Conservation (phyloP, 1,140 invertebrate genomes). For the Zeugodacus cucurbitae region DNA sequence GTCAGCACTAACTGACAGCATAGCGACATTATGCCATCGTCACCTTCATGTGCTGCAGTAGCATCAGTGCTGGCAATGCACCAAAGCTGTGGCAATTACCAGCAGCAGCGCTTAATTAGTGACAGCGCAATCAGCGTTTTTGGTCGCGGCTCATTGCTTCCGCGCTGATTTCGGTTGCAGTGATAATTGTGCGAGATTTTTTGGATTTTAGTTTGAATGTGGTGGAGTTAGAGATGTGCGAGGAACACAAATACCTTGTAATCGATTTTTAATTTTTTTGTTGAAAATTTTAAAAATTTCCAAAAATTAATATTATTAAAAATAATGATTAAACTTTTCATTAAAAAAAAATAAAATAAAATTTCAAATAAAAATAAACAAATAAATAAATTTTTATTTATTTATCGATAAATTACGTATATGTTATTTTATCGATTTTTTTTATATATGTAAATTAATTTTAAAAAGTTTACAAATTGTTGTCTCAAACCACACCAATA, state of each 20-base stretch:
- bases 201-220: neutral
- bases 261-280: too few species aligned
- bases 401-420: too few species aligned
- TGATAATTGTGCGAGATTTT: neutral
- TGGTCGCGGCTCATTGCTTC: neutral
- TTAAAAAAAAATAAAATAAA: too few species aligned
- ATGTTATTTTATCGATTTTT: too few species aligned
- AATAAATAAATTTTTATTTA: neutral
- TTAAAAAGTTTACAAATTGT: too few species aligned
- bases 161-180: neutral
- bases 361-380: too few species aligned
- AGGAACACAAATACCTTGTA: neutral
- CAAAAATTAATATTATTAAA: too few species aligned
- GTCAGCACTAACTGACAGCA: neutral
- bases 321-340: too few species aligned
- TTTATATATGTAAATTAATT: too few species aligned
- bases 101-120: slow-evolving; percentile 16
- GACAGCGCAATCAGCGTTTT: neutral
- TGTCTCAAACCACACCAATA: too few species aligned
- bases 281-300: too few species aligned
- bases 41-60: neutral
- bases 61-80: too few species aligned
- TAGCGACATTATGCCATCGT: neutral
- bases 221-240: neutral
- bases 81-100: neutral